These are phyloP conservation scores for Apamea sordens DNA, from an alignment of 2,888 invertebrate species.

Conservation along the genomic window DNA sequence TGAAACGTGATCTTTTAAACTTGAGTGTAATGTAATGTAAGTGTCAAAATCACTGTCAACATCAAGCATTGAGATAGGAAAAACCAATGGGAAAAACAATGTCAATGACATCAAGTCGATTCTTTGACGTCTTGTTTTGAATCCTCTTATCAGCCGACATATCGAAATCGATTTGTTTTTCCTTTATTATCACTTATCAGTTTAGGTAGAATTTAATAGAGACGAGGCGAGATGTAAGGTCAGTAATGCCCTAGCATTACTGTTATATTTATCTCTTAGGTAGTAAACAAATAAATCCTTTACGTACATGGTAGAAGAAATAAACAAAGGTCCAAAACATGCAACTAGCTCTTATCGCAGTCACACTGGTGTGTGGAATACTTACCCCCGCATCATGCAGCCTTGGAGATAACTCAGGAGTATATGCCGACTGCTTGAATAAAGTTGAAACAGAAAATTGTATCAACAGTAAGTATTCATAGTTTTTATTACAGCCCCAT, in stretches of 20 bases:
- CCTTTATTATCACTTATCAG: background rate
- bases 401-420: constrained; percentile 89
- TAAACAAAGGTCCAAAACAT: constrained; percentile 32
- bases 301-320: background rate
- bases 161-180: constrained; percentile 12
- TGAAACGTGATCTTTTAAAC: background rate
- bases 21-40: background rate
- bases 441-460: constrained; percentile 87
- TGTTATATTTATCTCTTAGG: constrained; percentile 11
- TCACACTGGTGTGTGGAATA: constrained; percentile 54
- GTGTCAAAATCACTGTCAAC: background rate
- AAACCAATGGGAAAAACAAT: too few species aligned
- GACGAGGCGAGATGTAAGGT: constrained; percentile 2
- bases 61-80: too few species aligned
- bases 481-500: background rate
- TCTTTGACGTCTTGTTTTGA: constrained; percentile 1
- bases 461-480: constrained; percentile 83
- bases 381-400: constrained; percentile 73
- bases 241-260: constrained; percentile 2
- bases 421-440: constrained; percentile 89
- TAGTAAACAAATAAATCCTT: background rate
- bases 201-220: background rate
- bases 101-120: background rate
- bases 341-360: constrained; percentile 29
- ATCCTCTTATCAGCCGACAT: background rate